These are phyloP conservation scores for Amia ocellicauda DNA, from an alignment of 2,113 vertebrate species.

Conservation along the genomic window DNA sequence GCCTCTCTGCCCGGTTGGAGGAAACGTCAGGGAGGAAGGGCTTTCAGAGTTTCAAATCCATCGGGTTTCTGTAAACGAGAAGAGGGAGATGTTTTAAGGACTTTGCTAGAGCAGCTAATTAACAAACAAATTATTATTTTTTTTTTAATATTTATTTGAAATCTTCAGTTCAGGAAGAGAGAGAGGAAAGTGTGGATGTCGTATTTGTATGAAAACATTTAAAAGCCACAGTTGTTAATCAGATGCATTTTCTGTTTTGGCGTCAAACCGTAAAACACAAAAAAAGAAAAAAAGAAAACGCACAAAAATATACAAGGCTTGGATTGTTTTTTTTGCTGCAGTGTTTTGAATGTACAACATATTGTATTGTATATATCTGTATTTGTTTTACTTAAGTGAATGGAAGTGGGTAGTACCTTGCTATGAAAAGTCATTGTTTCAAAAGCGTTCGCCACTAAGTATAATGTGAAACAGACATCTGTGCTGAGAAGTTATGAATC, in stretches of 20 bases:
- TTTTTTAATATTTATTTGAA: slow-evolving; percentile 18
- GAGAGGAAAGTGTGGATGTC: slow-evolving; percentile 4
- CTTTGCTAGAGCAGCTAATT: slow-evolving; percentile 8
- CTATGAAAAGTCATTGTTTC: slow-evolving; percentile 21
- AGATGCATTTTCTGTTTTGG: slow-evolving; percentile 10
- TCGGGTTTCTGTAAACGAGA: slow-evolving; percentile 2
- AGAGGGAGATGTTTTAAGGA: background rate
- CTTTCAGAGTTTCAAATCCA: background rate
- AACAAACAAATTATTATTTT: slow-evolving; percentile 17
- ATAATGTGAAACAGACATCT: slow-evolving; percentile 77
- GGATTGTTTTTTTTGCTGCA: slow-evolving; percentile 25
- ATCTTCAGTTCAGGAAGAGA: slow-evolving; percentile 8
- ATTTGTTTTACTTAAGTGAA: slow-evolving; percentile 23
- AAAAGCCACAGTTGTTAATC: slow-evolving; percentile 3
- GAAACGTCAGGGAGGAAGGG: background rate
- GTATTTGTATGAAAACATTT: slow-evolving; percentile 14
- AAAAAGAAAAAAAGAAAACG: slow-evolving; percentile 13
- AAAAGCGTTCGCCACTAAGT: slow-evolving; percentile 38
- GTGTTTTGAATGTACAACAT: slow-evolving; percentile 51
- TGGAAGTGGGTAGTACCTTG: slow-evolving; percentile 27
- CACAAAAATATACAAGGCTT: slow-evolving; percentile 25
- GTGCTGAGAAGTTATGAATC: slow-evolving; percentile 63
- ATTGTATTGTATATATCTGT: slow-evolving; percentile 28
- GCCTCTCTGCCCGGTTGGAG: slow-evolving; percentile 9
- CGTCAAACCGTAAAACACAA: slow-evolving; percentile 13